These are phyloP conservation scores for Molossus molossus DNA, from an alignment of 2,797 vertebrate genomes.

Conservation along the genomic window DNA sequence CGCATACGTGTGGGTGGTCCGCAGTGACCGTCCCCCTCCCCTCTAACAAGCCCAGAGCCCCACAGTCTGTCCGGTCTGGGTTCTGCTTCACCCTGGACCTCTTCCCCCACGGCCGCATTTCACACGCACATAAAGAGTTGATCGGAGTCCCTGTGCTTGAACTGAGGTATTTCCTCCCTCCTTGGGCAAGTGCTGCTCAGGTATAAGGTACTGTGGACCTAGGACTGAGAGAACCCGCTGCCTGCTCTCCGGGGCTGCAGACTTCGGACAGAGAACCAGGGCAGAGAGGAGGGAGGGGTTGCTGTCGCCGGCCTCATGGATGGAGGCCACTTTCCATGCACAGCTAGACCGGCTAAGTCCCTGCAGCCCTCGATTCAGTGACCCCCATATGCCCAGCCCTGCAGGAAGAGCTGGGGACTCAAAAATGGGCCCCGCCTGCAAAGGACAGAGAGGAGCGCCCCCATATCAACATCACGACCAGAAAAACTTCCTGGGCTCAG, in stretches of 20 bases:
- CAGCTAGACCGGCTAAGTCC: background rate
- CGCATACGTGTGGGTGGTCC: background rate
- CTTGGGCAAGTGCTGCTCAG: background rate
- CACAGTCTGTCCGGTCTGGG: background rate
- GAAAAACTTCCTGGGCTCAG: background rate
- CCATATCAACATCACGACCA: background rate
- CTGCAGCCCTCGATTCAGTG: background rate
- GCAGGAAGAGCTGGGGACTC: background rate
- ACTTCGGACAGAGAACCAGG: background rate
- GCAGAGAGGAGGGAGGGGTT: background rate
- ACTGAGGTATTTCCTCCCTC: background rate
- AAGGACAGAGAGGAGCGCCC: background rate
- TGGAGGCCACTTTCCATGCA: background rate
- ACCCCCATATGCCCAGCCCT: background rate
- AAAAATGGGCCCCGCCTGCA: background rate
- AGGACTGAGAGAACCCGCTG: background rate
- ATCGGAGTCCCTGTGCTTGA: background rate
- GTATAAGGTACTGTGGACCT: background rate
- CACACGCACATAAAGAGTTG: background rate
- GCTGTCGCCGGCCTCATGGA: background rate
- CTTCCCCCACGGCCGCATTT: background rate
- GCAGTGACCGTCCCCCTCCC: fast-evolving
- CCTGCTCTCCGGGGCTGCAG: background rate
- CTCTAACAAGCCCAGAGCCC: background rate
- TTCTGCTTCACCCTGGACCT: background rate